Percentiles rank a stretch among this genome's conserved stretches.
Conservation (phyloP, 2,797 vertebrate species). For the Anas capensis region DNA sequence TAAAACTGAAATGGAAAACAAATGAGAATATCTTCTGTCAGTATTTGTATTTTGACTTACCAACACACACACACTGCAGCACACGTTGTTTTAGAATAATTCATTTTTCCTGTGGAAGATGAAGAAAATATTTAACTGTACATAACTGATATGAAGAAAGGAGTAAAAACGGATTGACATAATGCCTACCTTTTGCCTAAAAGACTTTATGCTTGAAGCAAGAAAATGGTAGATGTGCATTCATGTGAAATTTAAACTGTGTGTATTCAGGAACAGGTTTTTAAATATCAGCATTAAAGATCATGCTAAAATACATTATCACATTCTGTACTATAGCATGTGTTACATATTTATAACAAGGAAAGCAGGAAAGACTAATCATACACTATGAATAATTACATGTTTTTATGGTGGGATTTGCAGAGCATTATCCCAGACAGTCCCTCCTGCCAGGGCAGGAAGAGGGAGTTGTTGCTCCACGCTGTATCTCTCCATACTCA, state of each 20-base stretch:
- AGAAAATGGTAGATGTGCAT: background rate
- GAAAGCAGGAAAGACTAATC: constrained; percentile 61
- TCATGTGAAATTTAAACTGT: constrained; percentile 25
- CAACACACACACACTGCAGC: constrained; percentile 12
- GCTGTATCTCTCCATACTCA: background rate
- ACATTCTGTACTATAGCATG: constrained; percentile 68
- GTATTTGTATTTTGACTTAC: constrained; percentile 49
- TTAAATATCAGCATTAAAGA: constrained; percentile 80
- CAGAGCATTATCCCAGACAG: constrained; percentile 41
- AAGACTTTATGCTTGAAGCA: constrained; percentile 11
- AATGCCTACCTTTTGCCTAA: constrained; percentile 20
- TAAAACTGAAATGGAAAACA: constrained; percentile 60
- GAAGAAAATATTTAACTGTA: constrained; percentile 40
- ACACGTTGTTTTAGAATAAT: background rate
- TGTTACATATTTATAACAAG: constrained; percentile 72
- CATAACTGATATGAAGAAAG: constrained; percentile 22
- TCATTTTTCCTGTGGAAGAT: background rate
- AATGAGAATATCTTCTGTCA: constrained; percentile 47
- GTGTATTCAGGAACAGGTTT: constrained; percentile 75
- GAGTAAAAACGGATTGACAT: constrained; percentile 19
- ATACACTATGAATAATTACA: constrained; percentile 16
- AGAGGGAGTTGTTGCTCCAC: background rate
- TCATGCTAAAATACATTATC: constrained; percentile 77
- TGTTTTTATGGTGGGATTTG: constrained; percentile 26
- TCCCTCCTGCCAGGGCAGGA: background rate